Percentiles rank a stretch among this genome's conserved stretches.
Conservation (phyloP, 92 coral and sea anemone genomes). For the Epizoanthus ramosus region DNA sequence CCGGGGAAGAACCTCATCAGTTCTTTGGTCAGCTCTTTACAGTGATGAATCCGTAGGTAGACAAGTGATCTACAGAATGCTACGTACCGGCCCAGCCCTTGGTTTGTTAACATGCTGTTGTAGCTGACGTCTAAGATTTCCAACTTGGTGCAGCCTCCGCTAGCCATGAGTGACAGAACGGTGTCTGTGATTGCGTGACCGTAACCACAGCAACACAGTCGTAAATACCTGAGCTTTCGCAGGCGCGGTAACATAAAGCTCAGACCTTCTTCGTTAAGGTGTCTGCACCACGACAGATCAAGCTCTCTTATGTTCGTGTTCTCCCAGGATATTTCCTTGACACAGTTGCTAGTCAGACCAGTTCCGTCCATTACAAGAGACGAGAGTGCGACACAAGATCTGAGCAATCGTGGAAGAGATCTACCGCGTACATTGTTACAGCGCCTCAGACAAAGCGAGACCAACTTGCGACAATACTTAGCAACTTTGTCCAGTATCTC, state of each 20-base stretch:
- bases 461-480: constrained; percentile 51
- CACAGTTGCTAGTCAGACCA: constrained; percentile 59
- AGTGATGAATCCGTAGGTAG: constrained; percentile 79
- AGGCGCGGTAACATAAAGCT: constrained; percentile 67
- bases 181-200: constrained; percentile 92
- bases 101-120: constrained; percentile 72
- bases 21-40: constrained; percentile 66
- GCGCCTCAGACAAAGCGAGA: constrained; percentile 75
- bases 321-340: constrained; percentile 70
- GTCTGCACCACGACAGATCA: constrained; percentile 93
- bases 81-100: constrained; percentile 60
- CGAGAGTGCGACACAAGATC: constrained; percentile 60
- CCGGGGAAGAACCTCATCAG: constrained; percentile 68
- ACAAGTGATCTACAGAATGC: constrained; percentile 53
- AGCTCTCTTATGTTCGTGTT: constrained; percentile 67
- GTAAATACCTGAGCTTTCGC: constrained; percentile 65
- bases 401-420: constrained; percentile 65
- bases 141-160: constrained; percentile 43
- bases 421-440: constrained; percentile 73
- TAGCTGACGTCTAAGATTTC: constrained; percentile 87
- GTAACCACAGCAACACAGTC: constrained; percentile 90
- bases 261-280: constrained; percentile 72
- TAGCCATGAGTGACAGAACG: constrained; percentile 69
- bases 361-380: constrained; percentile 91
- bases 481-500: constrained; percentile 61